Conservation (phyloP, 2,797 vertebrate genomes). For the Gadopsis bispinosus region DNA sequence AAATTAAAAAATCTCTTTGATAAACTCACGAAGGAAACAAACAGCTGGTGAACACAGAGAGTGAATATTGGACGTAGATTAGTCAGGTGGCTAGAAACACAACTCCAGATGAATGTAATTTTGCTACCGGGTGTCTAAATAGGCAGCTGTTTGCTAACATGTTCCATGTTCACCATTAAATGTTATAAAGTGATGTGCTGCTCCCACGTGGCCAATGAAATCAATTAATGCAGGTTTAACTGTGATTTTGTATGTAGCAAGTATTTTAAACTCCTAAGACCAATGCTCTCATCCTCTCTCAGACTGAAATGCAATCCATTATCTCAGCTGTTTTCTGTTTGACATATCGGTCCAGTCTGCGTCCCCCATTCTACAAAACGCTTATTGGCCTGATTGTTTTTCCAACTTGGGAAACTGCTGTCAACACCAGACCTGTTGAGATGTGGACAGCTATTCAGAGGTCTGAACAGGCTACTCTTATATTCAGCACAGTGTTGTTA, state of each 20-base stretch:
- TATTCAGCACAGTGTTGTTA: background rate
- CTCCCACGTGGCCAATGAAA: background rate
- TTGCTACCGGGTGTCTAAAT: background rate
- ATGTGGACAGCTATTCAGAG: background rate
- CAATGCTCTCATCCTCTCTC: background rate
- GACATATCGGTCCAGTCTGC: background rate
- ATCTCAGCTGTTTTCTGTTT: background rate
- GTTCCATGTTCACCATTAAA: background rate
- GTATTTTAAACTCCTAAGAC: background rate
- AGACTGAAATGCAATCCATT: background rate
- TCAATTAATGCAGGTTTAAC: background rate
- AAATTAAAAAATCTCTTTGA: no score
- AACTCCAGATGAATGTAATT: background rate
- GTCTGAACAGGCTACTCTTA: background rate
- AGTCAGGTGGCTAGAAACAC: background rate
- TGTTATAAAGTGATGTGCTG: background rate
- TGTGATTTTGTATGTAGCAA: background rate
- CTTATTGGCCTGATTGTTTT: constrained; percentile 9
- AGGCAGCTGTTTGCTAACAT: background rate
- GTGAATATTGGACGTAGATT: background rate
- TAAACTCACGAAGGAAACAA: background rate
- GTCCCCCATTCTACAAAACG: constrained; percentile 1
- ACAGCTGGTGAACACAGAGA: background rate
- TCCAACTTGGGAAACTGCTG: constrained; percentile 21
- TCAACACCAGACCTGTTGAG: constrained; percentile 2